phyloP scores from a whole-genome alignment of 2,888 invertebrate genomes.

The Periphyllus acericola region DNA sequence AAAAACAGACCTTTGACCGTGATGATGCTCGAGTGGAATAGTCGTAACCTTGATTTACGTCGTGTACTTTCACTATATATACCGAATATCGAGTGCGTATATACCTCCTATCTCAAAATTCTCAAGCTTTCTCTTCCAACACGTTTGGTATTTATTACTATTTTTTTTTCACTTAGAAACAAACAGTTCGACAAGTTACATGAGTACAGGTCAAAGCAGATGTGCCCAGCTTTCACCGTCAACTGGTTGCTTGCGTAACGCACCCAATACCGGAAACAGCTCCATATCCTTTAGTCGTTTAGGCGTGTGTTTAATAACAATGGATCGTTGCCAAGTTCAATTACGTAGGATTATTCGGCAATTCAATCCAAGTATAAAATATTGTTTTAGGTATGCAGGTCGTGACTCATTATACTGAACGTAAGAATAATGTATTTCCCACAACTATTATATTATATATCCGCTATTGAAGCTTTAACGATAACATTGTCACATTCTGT shows the following conservation, averaged over 20 bases:
- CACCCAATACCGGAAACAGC: conserved; percentile 41
- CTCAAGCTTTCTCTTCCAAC: conserved; percentile 58
- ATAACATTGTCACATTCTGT: neutral
- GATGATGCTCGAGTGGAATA: neutral
- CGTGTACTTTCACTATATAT: conserved; percentile 43
- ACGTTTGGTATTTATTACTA: conserved; percentile 32
- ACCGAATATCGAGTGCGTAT: conserved; percentile 6
- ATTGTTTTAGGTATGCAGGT: neutral
- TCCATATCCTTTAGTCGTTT: conserved; percentile 24
- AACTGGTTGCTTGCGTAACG: conserved; percentile 55
- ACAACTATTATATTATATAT: neutral
- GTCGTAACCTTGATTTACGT: conserved; percentile 47
- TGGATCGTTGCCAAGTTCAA: conserved; percentile 36
- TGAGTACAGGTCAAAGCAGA: conserved; percentile 57
- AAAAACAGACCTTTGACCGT: conserved; percentile 33
- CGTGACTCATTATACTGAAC: neutral
- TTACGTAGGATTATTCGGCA: neutral
- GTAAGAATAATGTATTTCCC: neutral
- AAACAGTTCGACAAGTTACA: conserved; percentile 59
- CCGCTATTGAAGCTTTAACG: neutral
- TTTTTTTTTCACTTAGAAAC: conserved; percentile 40
- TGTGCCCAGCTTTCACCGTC: conserved; percentile 58
- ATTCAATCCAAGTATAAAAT: neutral
- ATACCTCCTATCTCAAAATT: conserved; percentile 37
- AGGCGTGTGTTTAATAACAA: neutral